Base-by-base conservation (phyloP, 2,113 vertebrate species). In the Callipepla californica region DNA sequence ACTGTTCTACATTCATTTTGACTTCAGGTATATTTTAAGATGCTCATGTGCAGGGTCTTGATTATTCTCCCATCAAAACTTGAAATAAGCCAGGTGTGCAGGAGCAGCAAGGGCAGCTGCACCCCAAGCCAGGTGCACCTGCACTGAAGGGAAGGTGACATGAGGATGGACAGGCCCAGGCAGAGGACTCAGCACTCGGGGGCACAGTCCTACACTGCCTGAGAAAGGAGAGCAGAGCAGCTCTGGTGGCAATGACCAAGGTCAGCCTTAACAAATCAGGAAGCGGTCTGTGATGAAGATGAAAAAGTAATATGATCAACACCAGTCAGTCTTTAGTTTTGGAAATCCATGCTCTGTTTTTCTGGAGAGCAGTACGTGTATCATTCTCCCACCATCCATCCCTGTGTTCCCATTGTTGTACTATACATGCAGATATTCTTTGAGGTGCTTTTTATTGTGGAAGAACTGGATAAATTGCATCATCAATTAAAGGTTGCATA, bases 111-210 rank as follows among this genome's bases (percentile, higher is more conserved):
- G 11, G 17, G n/a, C 25, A 30, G 11, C 62, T 36, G 32, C 21
- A 80, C 20, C 7, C 5, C 6, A 13, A 20, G 28, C 30, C 42
- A 36, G 72, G 34, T 45, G 13, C 80, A 13, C 36, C 62, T 55
- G 67, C 38, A 59, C 57, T 32, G 0, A 0, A 34, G 36, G 0
- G 0, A 59, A 44, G 9, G 13, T 67, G 69, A 22, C 9, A 6
- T 1, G 47, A 25, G 25, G 2, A 5, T 59, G 55, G 68, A 17
- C 34, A 62, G 42, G 12, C 63, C 36, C 0, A 2, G 85, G 40
- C 57, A 87, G 67, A 44, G 57, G 25, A 42, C 47, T 85, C 2
- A 0, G 30, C 5, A 13, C 15, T 0, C 2, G 73, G 47, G 12
- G 4, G 5, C 32, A 22, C 3, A 4, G 69, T 58, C 9, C 30